Evolutionary conservation across 2,888 invertebrate genomes (phyloP).

Genomic region (Hofmannophila pseudospretella): DNA sequence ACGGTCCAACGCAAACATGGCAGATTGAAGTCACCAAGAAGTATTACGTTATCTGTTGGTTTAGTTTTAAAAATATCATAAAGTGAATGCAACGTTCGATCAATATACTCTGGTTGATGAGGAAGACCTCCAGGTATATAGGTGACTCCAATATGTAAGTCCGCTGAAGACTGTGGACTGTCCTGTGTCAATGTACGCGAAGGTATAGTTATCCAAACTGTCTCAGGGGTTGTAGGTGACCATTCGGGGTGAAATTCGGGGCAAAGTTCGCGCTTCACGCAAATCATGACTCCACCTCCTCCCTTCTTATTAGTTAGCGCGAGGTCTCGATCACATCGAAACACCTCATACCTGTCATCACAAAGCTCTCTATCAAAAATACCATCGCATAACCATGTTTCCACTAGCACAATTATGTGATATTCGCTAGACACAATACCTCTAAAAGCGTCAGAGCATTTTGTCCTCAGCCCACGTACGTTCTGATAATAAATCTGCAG

Average conservation of each 20-base stretch:
- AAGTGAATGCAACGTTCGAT: no score
- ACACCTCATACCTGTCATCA: conserved; percentile 2
- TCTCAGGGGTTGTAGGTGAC: neutral
- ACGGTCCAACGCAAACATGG: no score
- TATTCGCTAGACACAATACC: neutral
- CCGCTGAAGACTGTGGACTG: no score
- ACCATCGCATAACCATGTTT: conserved; percentile 2
- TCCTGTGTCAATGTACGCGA: no score
- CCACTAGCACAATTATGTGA: conserved; percentile 4
- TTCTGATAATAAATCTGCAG: conserved; percentile 6
- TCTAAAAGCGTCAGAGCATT: neutral
- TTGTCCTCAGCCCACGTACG: conserved; percentile 2
- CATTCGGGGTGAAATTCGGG: neutral
- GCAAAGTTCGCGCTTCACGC: neutral
- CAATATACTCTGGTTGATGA: no score
- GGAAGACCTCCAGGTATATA: no score
- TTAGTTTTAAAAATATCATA: no score
- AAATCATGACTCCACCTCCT: conserved; percentile 3
- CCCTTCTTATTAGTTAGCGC: neutral
- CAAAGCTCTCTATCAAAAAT: conserved; percentile 1
- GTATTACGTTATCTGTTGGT: no score
- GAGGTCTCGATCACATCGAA: conserved; percentile 1
- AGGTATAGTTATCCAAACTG: neutral
- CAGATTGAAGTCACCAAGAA: no score
- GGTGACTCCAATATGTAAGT: no score